Evolutionary conservation across 1,140 invertebrate species (phyloP).

Genomic region (Lucilia sericata): DNA sequence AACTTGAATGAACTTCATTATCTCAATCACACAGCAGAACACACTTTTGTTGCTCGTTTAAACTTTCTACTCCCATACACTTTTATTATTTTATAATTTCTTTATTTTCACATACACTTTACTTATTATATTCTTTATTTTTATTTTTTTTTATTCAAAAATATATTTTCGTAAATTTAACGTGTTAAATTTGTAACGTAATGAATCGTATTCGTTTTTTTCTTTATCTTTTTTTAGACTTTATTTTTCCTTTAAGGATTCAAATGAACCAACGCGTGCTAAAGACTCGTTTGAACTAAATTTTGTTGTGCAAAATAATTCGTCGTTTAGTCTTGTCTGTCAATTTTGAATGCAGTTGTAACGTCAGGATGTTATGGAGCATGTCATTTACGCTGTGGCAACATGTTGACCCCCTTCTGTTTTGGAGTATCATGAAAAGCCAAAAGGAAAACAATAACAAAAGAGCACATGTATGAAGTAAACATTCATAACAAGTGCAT

Average conservation of each 20-base stretch:
- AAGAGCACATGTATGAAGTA: not conserved
- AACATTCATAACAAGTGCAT: not conserved
- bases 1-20: not conserved
- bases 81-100: not conserved
- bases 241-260: not conserved
- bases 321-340: not conserved
- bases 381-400: not conserved
- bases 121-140: not conserved
- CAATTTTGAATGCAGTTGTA: not conserved
- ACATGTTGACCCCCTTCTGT: not conserved
- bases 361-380: constrained; percentile 4
- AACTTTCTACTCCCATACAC: not conserved
- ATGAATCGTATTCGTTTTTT: not conserved
- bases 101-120: not conserved
- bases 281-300: constrained; percentile 28
- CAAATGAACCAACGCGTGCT: constrained; percentile 15
- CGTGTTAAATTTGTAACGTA: not conserved
- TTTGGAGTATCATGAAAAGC: not conserved
- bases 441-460: no score
- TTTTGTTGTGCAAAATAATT: not conserved
- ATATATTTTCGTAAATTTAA: not conserved
- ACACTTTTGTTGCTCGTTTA: no score
- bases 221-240: not conserved
- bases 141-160: not conserved
- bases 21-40: not conserved